A percentile compares a stretch with the other conserved stretches of the same genome.
Evolutionary conservation across 1,140 invertebrate species (phyloP).

Genomic region (Lithobius niger): DNA sequence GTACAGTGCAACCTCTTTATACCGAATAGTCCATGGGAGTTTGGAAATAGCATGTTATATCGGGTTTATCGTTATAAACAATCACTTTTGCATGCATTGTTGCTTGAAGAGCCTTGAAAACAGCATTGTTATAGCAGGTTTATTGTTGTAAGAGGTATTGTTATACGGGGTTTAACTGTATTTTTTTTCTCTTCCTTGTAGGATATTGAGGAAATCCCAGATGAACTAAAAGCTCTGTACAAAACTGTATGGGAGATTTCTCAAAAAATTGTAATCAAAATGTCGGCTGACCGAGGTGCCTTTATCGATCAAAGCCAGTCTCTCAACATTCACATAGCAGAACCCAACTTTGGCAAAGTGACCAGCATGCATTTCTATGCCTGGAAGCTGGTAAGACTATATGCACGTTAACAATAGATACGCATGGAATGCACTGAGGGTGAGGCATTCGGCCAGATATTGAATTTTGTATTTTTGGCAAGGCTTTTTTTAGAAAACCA

Average conservation of each 20-base stretch:
- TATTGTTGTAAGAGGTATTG: too few species aligned
- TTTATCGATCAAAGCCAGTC: conserved; percentile 99
- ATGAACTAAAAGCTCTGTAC: conserved; percentile 79
- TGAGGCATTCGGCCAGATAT: too few species aligned
- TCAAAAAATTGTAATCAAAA: conserved; percentile 85
- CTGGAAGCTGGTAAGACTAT: conserved; percentile 80
- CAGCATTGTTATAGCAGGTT: too few species aligned
- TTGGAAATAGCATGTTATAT: too few species aligned
- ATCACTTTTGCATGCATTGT: too few species aligned
- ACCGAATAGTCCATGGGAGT: too few species aligned
- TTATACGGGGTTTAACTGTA: conserved; percentile 5
- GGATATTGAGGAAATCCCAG: conserved; percentile 74
- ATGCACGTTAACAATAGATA: too few species aligned
- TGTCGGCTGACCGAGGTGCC: conserved; percentile 94
- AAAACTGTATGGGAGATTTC: conserved; percentile 99
- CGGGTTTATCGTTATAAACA: too few species aligned
- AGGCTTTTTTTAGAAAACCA: too few species aligned
- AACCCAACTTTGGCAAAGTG: conserved; percentile 82
- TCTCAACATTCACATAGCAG: conserved; percentile 89
- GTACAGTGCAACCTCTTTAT: background rate
- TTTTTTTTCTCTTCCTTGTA: conserved; percentile 32
- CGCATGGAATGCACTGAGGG: too few species aligned
- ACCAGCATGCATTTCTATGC: conserved; percentile 98
- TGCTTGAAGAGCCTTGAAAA: too few species aligned
- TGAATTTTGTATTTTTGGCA: too few species aligned